phyloP scores from a whole-genome alignment of 2,888 invertebrate species.

The Rhagonycha lutea region DNA sequence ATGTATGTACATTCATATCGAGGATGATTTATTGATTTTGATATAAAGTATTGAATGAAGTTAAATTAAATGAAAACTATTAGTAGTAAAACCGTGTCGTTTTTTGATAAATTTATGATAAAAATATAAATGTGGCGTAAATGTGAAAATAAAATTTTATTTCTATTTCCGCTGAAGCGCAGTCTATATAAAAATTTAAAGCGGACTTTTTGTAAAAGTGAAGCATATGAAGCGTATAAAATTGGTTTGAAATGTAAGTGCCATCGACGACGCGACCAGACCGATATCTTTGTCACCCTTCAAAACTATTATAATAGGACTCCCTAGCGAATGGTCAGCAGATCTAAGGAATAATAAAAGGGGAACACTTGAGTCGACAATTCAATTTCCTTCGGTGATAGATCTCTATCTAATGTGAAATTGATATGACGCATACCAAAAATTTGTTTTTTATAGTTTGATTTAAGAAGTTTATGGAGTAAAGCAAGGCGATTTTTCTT shows the following conservation, averaged over 20 bases:
- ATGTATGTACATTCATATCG: neutral
- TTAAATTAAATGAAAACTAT: neutral
- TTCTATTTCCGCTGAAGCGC: constrained; percentile 38
- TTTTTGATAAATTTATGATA: neutral
- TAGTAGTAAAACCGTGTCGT: neutral
- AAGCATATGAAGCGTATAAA: constrained; percentile 52
- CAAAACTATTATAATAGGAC: constrained; percentile 49
- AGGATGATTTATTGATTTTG: neutral
- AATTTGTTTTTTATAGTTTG: constrained; percentile 43
- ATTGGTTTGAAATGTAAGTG: constrained; percentile 53
- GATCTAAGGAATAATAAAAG: constrained; percentile 51
- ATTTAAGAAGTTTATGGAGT: constrained; percentile 30
- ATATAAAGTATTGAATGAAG: neutral
- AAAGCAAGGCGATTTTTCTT: constrained; percentile 8
- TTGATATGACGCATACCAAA: constrained; percentile 53
- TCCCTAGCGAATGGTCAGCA: constrained; percentile 50
- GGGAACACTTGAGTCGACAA: constrained; percentile 50
- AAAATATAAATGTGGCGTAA: constrained; percentile 6
- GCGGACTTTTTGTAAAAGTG: constrained; percentile 34
- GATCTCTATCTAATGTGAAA: constrained; percentile 53
- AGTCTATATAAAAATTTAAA: constrained; percentile 46
- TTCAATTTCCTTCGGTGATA: constrained; percentile 55
- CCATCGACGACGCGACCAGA: constrained; percentile 50
- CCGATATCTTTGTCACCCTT: constrained; percentile 53
- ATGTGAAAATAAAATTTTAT: constrained; percentile 46